Base-by-base conservation (phyloP, 2,113 vertebrate species). In the Megaceryle maxima region DNA sequence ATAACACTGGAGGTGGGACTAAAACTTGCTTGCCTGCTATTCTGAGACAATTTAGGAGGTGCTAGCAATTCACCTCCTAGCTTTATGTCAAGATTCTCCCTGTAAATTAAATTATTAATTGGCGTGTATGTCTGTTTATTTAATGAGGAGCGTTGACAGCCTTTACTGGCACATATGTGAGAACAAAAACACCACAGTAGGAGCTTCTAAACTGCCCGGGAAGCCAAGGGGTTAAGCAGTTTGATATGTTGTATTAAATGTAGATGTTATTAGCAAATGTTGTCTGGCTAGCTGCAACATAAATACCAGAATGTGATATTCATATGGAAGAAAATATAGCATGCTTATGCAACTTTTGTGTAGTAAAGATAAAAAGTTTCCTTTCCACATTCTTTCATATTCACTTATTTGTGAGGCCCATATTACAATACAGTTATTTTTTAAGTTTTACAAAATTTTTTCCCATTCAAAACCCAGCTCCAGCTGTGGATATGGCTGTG, bases 71-170 rank as follows among this genome's bases (percentile, higher is more conserved):
- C 87, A 95, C 88, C 64, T 97, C 88, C 96, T 93, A 98, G 94
- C 91, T 97, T 72, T 85, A 69, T 96, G 95, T 98, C 95, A 95
- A 97, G 97, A 95, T 96, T 98, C 76, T 94, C 73, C 78, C 94
- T 96, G 96, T 95, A 96, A 97, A 98, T 98, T 98, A 97, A 98
- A 98, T 97, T 97, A 98, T 98, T 98, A 98, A 98, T 98, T 98
- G 97, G 94, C 96, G 86, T 97, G 96, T 95, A 86, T 97, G 97
- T 93, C 93, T 97, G 95, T 96, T 97, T 98, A 94, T 97, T 97
- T 98, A 97, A 98, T 97, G 97, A 98, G 96, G 97, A 95, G 93
- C 94, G 24, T 93, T 94, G 95, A 96, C 96, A 96, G 96, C 96
- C 98, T 98, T 98, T 97, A 92, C 97, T 96, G 91, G 87, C 92